Base-by-base conservation (phyloP, 2,888 invertebrate species). In the Drosophila neutralis region DNA sequence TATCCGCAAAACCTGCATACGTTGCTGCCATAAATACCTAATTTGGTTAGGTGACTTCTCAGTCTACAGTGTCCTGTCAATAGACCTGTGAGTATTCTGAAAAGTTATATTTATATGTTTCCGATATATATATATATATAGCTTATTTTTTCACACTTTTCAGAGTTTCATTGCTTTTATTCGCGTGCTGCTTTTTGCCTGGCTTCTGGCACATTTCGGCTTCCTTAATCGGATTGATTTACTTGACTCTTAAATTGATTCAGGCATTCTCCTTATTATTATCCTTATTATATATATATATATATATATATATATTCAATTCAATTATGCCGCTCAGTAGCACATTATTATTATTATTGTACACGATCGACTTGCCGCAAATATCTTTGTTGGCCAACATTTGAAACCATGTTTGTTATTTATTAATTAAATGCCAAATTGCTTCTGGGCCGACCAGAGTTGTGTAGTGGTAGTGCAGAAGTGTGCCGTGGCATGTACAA, bases 341-440 rank as follows among this genome's bases (percentile, higher is more conserved):
- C 29, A 11, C 7, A 13, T 13, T 10, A 8, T 35, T 27, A 57
- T 36, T 7, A 31, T 42, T 21, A 27, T 40, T 18, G 8, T 1
- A 21, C 4, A 45, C 8, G 4, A 45, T 45, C 29, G n/a, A 36
- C 24, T 35, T 4, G 10, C 40, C 35, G 15, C 45, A 36, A 49
- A 51, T 33, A 49, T 13, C 13, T 13, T 2, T 38, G 61, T 13
- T 8, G 33, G 21, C 2, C 49, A 38, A n/a, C 7, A 10, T 27
- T 66, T 18, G 15, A 21, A 52, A 59, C 33, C 51, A 52, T 49
- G 29, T 57, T 52, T 40, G 45, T 15, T 24, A 24, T 69, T 77
- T 60, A 66, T 57, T 66, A 69, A 69, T 66, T 73, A 63, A 73
- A 78, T 59, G 51, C 56, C 42, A 62, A 60, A 63, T 66, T 69